Conservation (phyloP, 2,113 vertebrate species). For the Nematolebias whitei region DNA sequence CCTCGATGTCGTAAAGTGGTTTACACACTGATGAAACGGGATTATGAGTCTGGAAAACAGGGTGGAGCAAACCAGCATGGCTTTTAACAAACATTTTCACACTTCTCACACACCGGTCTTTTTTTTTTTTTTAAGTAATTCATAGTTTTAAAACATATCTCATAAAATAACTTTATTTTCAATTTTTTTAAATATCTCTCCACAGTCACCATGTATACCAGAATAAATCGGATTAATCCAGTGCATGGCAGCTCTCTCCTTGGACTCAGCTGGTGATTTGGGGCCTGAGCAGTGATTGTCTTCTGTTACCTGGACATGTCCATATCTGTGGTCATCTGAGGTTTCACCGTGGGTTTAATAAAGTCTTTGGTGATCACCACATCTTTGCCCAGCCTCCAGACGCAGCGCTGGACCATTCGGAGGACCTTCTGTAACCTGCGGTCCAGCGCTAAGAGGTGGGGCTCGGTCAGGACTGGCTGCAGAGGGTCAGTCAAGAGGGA, state of each 20-base stretch:
- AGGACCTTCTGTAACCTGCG: slow-evolving; percentile 86
- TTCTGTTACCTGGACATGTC: slow-evolving; percentile 52
- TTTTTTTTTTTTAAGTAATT: not conserved
- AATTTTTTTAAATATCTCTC: slow-evolving; percentile 3
- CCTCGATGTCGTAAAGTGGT: slow-evolving; percentile 34
- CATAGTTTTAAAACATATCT: slow-evolving; percentile 6
- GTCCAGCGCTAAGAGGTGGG: slow-evolving; percentile 90
- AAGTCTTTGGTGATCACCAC: slow-evolving; percentile 81
- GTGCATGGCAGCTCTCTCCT: slow-evolving; percentile 34
- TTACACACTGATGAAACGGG: slow-evolving; percentile 58
- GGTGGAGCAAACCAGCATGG: slow-evolving; percentile 49
- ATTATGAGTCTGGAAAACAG: slow-evolving; percentile 69
- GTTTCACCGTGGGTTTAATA: not conserved
- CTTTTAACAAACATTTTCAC: slow-evolving; percentile 59
- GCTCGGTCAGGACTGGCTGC: slow-evolving; percentile 84
- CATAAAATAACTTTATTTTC: slow-evolving; percentile 53
- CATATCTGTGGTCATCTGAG: slow-evolving; percentile 21
- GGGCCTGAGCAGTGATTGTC: not conserved
- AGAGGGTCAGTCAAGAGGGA: slow-evolving; percentile 61
- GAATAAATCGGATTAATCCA: slow-evolving; percentile 36
- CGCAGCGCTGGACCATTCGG: slow-evolving; percentile 79
- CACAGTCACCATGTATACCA: slow-evolving; percentile 19
- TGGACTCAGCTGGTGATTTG: too few relatives aligned
- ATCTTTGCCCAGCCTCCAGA: slow-evolving; percentile 78
- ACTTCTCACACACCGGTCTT: not conserved